These are phyloP conservation scores for Ctenochaetus hawaiiensis DNA, from an alignment of 2,797 vertebrate genomes.

Conservation along the genomic window DNA sequence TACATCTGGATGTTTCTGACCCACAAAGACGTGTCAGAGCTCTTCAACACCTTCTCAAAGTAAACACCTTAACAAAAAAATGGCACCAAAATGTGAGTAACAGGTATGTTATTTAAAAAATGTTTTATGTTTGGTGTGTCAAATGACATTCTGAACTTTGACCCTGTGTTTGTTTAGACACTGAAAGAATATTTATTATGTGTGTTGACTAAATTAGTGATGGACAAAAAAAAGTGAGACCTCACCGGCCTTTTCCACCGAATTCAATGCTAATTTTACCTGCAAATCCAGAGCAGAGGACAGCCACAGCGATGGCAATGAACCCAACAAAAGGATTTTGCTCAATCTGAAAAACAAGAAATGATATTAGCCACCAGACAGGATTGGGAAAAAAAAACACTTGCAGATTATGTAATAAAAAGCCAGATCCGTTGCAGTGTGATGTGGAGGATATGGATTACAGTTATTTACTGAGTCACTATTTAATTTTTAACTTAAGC, in stretches of 20 bases:
- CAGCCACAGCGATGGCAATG: slow-evolving; percentile 91
- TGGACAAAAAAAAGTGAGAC: not conserved
- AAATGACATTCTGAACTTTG: not conserved
- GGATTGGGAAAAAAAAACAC: not conserved
- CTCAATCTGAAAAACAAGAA: slow-evolving; percentile 85
- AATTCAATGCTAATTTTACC: slow-evolving; percentile 79
- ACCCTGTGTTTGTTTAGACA: not conserved
- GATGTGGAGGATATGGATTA: not conserved
- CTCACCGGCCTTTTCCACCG: not conserved
- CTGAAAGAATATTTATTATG: not conserved
- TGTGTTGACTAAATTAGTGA: not conserved
- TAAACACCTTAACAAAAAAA: slow-evolving; percentile 90
- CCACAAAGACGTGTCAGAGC: slow-evolving; percentile 98
- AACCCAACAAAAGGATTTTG: slow-evolving; percentile 94
- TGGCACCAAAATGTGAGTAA: not conserved
- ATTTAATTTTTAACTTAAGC: not conserved
- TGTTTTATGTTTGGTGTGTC: no score
- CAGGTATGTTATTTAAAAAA: not conserved
- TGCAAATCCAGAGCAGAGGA: slow-evolving; percentile 99
- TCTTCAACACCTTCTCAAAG: slow-evolving; percentile 99
- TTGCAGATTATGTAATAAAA: not conserved
- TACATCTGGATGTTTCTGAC: slow-evolving; percentile 99
- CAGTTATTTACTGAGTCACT: not conserved
- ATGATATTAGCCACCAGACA: not conserved
- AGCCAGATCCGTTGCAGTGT: not conserved